phyloP scores from a whole-genome alignment of 2,797 vertebrate species.

The Eospalax fontanierii region DNA sequence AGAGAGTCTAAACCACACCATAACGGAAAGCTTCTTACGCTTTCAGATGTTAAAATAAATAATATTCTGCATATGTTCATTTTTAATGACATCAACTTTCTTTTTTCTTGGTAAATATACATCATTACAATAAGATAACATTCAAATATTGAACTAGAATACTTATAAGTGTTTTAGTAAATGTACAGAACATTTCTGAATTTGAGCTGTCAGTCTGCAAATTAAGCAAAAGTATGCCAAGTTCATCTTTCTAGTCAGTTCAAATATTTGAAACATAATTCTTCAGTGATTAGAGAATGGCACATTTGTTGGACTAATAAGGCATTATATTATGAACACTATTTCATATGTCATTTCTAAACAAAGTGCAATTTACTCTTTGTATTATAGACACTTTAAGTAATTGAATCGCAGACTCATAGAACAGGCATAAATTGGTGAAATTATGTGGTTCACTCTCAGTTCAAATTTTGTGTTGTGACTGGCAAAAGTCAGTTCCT shows the following conservation, averaged over 20 bases:
- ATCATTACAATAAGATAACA: conserved; percentile 66
- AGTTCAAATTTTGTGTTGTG: not conserved
- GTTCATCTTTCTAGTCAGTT: conserved; percentile 69
- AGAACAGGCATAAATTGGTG: conserved; percentile 21
- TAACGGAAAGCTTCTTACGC: not conserved
- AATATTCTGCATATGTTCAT: conserved; percentile 57
- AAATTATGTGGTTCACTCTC: not conserved
- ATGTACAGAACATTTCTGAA: conserved; percentile 59
- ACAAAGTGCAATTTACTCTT: not conserved
- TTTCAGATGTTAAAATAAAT: conserved; percentile 67
- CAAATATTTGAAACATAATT: conserved; percentile 75
- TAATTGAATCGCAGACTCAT: not conserved
- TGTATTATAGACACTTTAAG: not conserved
- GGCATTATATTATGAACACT: conserved; percentile 4
- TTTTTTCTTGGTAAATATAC: conserved; percentile 63
- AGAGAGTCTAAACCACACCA: conserved; percentile 11
- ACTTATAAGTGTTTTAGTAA: conserved; percentile 71
- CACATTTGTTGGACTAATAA: conserved; percentile 40
- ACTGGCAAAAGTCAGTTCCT: not conserved
- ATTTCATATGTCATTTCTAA: conserved; percentile 27
- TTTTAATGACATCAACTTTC: conserved; percentile 57
- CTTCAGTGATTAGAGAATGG: conserved; percentile 48
- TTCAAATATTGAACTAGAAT: conserved; percentile 68
- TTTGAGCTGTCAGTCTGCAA: conserved; percentile 63
- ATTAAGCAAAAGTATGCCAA: conserved; percentile 77